Evolutionary conservation across 2,797 vertebrate genomes (phyloP).

Genomic region (Malurus splendens): DNA sequence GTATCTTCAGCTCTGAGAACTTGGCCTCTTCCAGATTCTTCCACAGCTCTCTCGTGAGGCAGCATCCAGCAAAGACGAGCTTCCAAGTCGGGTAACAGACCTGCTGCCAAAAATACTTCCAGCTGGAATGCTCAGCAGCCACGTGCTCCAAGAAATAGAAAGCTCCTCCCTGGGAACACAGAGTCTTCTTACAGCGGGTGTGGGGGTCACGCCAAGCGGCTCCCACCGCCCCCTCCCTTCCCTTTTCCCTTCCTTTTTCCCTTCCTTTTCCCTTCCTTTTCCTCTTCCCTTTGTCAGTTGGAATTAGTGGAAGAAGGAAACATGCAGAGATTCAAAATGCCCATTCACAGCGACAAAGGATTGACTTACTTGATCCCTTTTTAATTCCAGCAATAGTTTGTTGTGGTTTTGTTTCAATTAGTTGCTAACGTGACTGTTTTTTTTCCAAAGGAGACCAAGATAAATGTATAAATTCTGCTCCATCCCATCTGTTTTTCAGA

Average conservation of each 20-base stretch:
- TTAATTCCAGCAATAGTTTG: neutral
- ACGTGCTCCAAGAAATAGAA: constrained; percentile 73
- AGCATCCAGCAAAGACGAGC: constrained; percentile 78
- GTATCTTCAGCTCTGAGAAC: constrained; percentile 80
- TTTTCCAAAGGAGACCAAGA: neutral
- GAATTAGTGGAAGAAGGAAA: neutral
- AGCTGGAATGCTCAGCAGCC: constrained; percentile 50
- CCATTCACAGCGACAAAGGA: neutral
- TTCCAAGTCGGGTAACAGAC: constrained; percentile 78
- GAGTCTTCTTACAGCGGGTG: neutral
- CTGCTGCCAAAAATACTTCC: constrained; percentile 79
- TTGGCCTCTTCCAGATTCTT: constrained; percentile 75
- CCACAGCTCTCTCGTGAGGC: constrained; percentile 74
- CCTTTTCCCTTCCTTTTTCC: neutral
- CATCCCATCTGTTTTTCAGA: neutral
- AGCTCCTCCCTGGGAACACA: constrained; percentile 56
- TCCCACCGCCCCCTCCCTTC: neutral
- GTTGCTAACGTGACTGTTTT: neutral
- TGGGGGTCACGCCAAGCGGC: neutral
- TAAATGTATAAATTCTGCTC: neutral
- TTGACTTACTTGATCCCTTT: neutral
- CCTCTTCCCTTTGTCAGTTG: neutral
- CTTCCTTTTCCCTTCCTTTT: neutral
- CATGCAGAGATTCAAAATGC: neutral
- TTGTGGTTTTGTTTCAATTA: neutral